Evolutionary conservation across 23 tunicate species (phyloP), one percentile per base, ranked within the genome.

Genomic region (Halocynthia roretzi): DNA sequence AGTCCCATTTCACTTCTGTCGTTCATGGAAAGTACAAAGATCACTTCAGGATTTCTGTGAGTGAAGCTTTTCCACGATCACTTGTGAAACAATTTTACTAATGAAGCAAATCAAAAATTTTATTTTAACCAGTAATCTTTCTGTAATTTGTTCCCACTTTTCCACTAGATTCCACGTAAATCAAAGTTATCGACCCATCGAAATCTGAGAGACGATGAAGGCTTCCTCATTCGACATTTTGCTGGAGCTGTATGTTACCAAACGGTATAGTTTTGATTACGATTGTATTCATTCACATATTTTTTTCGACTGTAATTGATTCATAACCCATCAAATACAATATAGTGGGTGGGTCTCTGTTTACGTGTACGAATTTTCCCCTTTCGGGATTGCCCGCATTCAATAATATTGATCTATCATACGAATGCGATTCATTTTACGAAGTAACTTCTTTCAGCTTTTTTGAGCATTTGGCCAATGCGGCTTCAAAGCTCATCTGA

Each of bases 201-300:
- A n/a, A 87, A 83, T 55, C 53, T 83, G 6, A 71, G 94, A 52
- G 98, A 93, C 72, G 88, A 87, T 52, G 98, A 93, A 76, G 98
- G 94, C 5, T 93, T 93, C 67, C 68, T 93, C 76, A 84, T 93
- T 14, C 89, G 98, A 0, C 98, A 93, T 71, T 93, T 93, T 80
- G 98, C 98, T 67, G 98, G 98, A 51, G 98, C 90, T 63, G 98
- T 93, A 50, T 93, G 98, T 81, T 93, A 93, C 50, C 93, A 87
- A 80, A 87, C 94, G 17, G 94, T 87, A 67, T 31, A 31, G 44
- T 31, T 31, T 31, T 31, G 4, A 31, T 31, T 31, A 31, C 44
- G 44, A 31, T 31, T 31, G 44, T 31, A 31, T 31, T 31, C 44
- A 31, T 31, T 31, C 44, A 31, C 1, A 31, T 31, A 31, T 31